Conservation (phyloP, 2,113 vertebrate species). For the Ptyas mucosa region DNA sequence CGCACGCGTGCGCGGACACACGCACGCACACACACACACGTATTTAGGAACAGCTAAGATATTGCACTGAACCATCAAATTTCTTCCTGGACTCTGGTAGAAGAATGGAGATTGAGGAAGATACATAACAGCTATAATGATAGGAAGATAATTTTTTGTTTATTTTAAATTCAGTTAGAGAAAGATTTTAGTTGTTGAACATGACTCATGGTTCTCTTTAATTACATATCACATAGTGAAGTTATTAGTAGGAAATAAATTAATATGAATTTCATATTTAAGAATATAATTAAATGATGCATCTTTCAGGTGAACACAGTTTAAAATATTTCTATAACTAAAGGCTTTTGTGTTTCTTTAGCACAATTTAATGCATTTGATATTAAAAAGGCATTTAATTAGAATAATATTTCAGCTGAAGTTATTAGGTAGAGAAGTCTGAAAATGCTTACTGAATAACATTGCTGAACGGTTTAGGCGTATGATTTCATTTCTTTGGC, state of each 20-base stretch:
- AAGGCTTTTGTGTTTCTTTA: not conserved
- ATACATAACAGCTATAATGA: too few relatives aligned
- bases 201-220: not conserved
- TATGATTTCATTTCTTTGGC: not conserved
- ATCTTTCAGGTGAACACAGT: not conserved
- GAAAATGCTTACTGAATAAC: not conserved
- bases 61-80: too few relatives aligned
- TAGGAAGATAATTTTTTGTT: too few relatives aligned
- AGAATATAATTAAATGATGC: not conserved
- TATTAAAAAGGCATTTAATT: not conserved
- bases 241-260: not conserved
- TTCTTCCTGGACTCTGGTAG: too few relatives aligned
- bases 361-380: not conserved
- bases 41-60: too few relatives aligned
- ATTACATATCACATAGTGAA: slow-evolving; percentile 1
- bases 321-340: not conserved
- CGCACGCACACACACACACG: too few relatives aligned
- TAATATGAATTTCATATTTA: not conserved
- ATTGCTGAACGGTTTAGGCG: not conserved
- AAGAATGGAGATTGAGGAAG: too few relatives aligned
- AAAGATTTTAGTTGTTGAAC: not conserved
- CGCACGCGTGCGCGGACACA: too few relatives aligned
- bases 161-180: not conserved
- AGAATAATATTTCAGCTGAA: not conserved
- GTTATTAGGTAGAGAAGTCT: not conserved